Conservation (phyloP, 2,113 vertebrate genomes). For the Oceanodroma tethys region DNA sequence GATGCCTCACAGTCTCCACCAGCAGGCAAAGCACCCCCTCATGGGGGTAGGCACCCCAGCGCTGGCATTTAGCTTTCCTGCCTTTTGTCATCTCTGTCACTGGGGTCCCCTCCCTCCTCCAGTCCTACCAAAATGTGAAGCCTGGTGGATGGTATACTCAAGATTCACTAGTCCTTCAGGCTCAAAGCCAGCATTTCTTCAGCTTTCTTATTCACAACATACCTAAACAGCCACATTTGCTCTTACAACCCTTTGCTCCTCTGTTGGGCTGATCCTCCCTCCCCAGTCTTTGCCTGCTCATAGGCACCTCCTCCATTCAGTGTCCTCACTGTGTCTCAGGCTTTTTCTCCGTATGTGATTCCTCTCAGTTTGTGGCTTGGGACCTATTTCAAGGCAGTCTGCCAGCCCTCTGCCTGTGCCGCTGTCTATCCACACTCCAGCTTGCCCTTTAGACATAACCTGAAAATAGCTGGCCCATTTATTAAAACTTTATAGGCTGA, state of each 20-base stretch:
- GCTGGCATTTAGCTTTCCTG: not conserved
- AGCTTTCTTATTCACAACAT: not conserved
- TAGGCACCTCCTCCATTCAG: not conserved
- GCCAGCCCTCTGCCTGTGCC: not conserved
- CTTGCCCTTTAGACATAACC: not conserved
- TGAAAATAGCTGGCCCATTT: not conserved
- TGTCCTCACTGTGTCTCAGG: not conserved
- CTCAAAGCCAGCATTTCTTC: not conserved
- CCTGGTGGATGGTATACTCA: not conserved
- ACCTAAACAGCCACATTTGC: not conserved
- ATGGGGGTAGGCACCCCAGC: fast-evolving
- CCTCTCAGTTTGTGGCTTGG: not conserved
- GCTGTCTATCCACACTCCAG: not conserved
- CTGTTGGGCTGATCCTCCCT: not conserved
- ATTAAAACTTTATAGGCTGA: not conserved
- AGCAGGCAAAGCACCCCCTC: not conserved
- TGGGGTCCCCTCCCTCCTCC: not conserved
- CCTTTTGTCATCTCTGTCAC: not conserved
- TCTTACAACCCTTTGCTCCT: not conserved
- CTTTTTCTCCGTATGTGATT: not conserved
- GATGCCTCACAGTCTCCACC: not conserved
- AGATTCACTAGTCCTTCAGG: not conserved
- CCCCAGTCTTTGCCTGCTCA: not conserved
- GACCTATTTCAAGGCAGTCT: not conserved
- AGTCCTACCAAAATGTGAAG: not conserved